These are phyloP conservation scores for Tauraco erythrolophus DNA, from an alignment of 2,113 vertebrate species.

Conservation along the genomic window DNA sequence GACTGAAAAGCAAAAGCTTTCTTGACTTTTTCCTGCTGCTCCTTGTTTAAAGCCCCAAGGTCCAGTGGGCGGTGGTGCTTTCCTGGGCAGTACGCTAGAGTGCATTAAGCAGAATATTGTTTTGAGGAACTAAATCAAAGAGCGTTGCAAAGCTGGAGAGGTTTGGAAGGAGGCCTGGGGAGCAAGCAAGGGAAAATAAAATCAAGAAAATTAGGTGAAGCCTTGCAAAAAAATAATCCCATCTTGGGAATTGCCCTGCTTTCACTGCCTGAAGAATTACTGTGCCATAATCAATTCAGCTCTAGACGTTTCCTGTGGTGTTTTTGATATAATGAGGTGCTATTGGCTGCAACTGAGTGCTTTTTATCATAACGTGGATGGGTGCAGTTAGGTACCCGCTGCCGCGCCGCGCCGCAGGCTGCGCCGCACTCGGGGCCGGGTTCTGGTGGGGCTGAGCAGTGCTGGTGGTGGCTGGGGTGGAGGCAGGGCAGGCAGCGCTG, in stretches of 20 bases:
- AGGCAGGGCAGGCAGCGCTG: background rate
- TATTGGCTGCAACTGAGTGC: slow-evolving; percentile 39
- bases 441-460: rapidly evolving
- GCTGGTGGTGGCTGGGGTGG: background rate
- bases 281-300: slow-evolving; percentile 64
- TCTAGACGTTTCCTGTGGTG: slow-evolving; percentile 34
- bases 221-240: slow-evolving; percentile 30
- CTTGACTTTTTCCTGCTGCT: background rate
- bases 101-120: background rate
- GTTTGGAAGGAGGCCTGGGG: background rate
- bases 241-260: slow-evolving; percentile 55
- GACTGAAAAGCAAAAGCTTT: background rate
- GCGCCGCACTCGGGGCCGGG: rapidly evolving
- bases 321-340: slow-evolving; percentile 70
- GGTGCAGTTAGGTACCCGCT: background rate
- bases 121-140: slow-evolving; percentile 20
- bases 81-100: background rate
- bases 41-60: rapidly evolving
- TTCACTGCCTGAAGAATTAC: slow-evolving; percentile 61
- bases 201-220: slow-evolving; percentile 32
- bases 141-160: background rate
- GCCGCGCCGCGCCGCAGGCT: background rate
- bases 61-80: background rate
- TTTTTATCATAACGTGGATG: background rate
- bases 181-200: background rate